phyloP scores from a whole-genome alignment of 64 coral and sea anemone genomes.

The Montipora sp. region DNA sequence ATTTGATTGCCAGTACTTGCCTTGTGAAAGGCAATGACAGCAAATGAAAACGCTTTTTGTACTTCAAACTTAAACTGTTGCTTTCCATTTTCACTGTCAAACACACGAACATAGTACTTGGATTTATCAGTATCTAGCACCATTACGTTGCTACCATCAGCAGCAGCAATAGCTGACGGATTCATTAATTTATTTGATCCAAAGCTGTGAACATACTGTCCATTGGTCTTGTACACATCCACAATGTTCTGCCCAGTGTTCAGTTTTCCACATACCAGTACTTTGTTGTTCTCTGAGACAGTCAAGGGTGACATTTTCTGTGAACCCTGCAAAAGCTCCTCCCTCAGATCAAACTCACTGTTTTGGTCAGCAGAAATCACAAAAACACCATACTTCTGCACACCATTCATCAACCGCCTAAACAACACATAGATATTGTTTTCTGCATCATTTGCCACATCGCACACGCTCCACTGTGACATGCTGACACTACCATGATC shows the following conservation, averaged over 20 bases:
- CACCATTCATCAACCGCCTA: too few relatives aligned
- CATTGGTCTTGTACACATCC: neutral
- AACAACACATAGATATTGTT: constrained; percentile 26
- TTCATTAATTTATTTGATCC: neutral
- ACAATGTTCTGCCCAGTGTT: neutral
- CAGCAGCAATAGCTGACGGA: neutral
- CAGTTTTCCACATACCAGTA: neutral
- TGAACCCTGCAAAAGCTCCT: neutral
- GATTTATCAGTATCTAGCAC: neutral
- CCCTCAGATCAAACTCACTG: neutral
- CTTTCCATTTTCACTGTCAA: neutral
- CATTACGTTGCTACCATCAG: neutral
- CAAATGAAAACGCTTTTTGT: neutral
- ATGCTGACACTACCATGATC: neutral
- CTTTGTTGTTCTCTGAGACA: neutral
- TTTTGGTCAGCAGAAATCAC: neutral
- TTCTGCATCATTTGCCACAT: constrained; percentile 18
- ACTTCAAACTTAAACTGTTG: neutral
- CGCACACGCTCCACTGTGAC: neutral
- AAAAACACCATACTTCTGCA: neutral
- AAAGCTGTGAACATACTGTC: neutral
- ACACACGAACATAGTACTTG: neutral
- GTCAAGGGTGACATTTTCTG: neutral
- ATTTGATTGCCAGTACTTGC: neutral
- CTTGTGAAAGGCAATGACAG: neutral